phyloP scores from a whole-genome alignment of 2,888 invertebrate genomes.

The Coleophora flavipennella region DNA sequence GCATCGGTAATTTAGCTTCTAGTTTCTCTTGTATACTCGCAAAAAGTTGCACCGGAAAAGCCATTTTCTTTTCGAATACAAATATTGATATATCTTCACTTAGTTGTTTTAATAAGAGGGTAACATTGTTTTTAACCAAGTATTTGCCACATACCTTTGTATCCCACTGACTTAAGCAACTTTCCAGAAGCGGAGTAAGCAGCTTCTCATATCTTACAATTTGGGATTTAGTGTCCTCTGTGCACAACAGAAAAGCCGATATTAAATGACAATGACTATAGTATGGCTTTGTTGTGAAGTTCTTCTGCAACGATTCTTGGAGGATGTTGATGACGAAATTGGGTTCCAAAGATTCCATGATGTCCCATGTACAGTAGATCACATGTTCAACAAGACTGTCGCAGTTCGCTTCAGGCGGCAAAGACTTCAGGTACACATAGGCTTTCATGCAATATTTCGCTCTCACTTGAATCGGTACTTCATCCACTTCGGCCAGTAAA shows the following conservation, averaged over 20 bases:
- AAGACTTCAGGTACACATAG: conserved; percentile 25
- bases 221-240: conserved; percentile 24
- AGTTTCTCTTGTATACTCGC: conserved; percentile 22
- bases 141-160: conserved; percentile 6
- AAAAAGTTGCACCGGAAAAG: conserved; percentile 16
- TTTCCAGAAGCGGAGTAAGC: conserved; percentile 22
- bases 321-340: neutral
- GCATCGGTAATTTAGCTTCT: conserved; percentile 16
- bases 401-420: conserved; percentile 22
- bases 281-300: neutral
- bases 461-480: conserved; percentile 22
- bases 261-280: conserved; percentile 12
- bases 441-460: conserved; percentile 30
- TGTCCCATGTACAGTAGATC: conserved; percentile 13
- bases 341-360: conserved; percentile 17
- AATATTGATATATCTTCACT: conserved; percentile 4
- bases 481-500: conserved; percentile 19
- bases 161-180: conserved; percentile 21
- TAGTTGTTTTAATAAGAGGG: conserved; percentile 8
- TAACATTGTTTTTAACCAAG: neutral
- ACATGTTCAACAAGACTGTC: conserved; percentile 16
- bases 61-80: conserved; percentile 20
- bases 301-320: conserved; percentile 3
- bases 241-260: conserved; percentile 21
- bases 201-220: conserved; percentile 20